Conservation (phyloP, 2,113 vertebrate species). For the Sciurus niger region DNA sequence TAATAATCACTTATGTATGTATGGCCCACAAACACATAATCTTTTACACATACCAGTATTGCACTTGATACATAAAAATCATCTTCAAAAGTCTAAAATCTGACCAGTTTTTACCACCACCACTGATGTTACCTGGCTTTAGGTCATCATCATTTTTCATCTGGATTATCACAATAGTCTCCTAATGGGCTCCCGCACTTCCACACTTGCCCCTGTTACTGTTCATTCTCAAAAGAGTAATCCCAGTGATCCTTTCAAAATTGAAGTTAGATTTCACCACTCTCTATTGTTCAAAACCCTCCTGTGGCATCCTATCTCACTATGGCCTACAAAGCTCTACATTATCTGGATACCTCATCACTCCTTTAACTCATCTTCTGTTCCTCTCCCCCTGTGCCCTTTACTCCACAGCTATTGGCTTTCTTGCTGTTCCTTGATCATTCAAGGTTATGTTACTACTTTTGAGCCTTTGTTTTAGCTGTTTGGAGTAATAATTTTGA, state of each 20-base stretch:
- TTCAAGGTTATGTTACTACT: not conserved
- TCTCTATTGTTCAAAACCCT: not conserved
- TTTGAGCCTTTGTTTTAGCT: conserved; percentile 26
- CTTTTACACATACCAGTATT: not conserved
- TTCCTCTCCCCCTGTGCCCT: not conserved
- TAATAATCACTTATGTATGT: not conserved
- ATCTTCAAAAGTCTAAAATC: conserved; percentile 39
- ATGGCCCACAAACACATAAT: not conserved
- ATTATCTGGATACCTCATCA: not conserved
- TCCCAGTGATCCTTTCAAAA: not conserved
- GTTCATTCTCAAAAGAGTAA: not conserved
- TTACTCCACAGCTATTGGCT: not conserved
- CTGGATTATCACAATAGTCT: not conserved
- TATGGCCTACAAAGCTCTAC: not conserved
- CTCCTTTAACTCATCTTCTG: not conserved
- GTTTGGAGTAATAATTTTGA: not conserved
- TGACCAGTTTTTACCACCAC: not conserved
- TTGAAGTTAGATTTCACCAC: not conserved
- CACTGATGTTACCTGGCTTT: not conserved
- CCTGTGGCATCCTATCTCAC: not conserved
- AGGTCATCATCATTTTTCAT: not conserved
- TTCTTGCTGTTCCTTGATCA: not conserved
- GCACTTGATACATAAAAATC: not conserved
- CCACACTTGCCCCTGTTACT: not conserved
- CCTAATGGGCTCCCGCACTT: not conserved